Percentiles rank a stretch among this genome's conserved stretches.
Conservation (phyloP, 2,113 vertebrate species). For the Hippocampus abdominalis region DNA sequence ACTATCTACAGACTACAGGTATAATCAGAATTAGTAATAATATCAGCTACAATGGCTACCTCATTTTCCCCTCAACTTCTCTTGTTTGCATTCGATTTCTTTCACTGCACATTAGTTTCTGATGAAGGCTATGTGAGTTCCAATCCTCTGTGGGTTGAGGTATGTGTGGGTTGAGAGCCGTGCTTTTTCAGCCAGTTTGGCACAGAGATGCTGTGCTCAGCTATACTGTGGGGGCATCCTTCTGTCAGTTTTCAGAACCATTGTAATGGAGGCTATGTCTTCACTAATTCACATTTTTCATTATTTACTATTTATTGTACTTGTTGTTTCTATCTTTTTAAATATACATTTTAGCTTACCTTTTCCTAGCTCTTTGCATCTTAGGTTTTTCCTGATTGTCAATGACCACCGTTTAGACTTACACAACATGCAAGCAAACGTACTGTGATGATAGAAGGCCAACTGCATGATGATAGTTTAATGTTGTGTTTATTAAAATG, state of each 20-base stretch:
- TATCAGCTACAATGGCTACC: background rate
- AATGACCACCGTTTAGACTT: conserved; percentile 15
- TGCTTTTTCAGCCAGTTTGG: conserved; percentile 64
- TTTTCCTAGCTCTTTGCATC: background rate
- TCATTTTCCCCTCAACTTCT: background rate
- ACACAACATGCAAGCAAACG: too few relatives aligned
- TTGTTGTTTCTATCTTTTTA: conserved; percentile 4
- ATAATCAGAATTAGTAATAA: background rate
- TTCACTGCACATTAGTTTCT: conserved; percentile 48
- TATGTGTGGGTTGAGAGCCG: conserved; percentile 56
- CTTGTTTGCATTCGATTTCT: conserved; percentile 21
- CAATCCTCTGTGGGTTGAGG: conserved; percentile 60
- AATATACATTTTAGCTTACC: conserved; percentile 7
- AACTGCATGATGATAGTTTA: background rate
- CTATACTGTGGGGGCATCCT: conserved; percentile 56
- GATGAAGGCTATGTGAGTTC: conserved; percentile 51
- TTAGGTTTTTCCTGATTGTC: conserved; percentile 26
- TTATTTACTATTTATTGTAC: too few relatives aligned
- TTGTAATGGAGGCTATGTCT: conserved; percentile 27
- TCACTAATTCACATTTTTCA: background rate
- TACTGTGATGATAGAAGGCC: background rate
- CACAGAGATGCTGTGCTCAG: conserved; percentile 42
- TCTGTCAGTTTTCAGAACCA: conserved; percentile 47
- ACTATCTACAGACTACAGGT: too few relatives aligned
- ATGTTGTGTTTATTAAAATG: conserved; percentile 7